phyloP scores from a whole-genome alignment of 2,888 invertebrate genomes.

The Agrochola lota region DNA sequence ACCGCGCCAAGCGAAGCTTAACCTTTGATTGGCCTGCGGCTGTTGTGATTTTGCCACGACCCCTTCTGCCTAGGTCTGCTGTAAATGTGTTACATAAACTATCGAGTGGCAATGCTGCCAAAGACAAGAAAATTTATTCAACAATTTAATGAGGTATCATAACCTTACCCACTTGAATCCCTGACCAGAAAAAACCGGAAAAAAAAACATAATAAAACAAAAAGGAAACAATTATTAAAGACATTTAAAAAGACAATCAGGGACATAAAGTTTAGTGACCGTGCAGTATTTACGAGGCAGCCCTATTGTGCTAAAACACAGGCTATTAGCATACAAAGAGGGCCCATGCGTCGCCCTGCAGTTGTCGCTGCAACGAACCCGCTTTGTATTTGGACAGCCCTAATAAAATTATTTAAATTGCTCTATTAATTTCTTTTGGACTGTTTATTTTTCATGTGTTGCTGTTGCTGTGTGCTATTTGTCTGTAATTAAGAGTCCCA shows the following conservation, averaged over 20 bases:
- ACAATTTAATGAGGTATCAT: background rate
- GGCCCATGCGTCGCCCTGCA: slow-evolving; percentile 71
- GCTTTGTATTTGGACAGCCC: slow-evolving; percentile 78
- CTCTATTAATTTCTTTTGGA: slow-evolving; percentile 71
- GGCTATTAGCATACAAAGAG: slow-evolving; percentile 83
- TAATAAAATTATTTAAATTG: slow-evolving; percentile 81
- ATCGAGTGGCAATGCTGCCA: background rate
- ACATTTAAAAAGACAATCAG: slow-evolving; percentile 51
- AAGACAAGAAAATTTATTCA: background rate
- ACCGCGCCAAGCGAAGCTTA: too few species aligned
- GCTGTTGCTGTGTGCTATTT: slow-evolving; percentile 43
- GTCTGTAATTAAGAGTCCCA: slow-evolving; percentile 35
- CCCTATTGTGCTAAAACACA: slow-evolving; percentile 78
- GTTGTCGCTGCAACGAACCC: slow-evolving; percentile 69
- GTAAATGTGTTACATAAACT: background rate
- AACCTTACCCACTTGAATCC: background rate
- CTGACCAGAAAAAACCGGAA: background rate
- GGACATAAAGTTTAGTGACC: slow-evolving; percentile 47
- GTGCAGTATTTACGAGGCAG: slow-evolving; percentile 60
- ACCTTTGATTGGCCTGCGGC: too few species aligned
- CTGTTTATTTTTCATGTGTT: slow-evolving; percentile 53
- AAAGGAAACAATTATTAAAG: slow-evolving; percentile 50
- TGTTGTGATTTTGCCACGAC: too few species aligned
- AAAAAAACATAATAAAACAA: slow-evolving; percentile 19
- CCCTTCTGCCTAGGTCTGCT: too few species aligned